Conservation (phyloP, 2,113 vertebrate species). For the Natator depressus region DNA sequence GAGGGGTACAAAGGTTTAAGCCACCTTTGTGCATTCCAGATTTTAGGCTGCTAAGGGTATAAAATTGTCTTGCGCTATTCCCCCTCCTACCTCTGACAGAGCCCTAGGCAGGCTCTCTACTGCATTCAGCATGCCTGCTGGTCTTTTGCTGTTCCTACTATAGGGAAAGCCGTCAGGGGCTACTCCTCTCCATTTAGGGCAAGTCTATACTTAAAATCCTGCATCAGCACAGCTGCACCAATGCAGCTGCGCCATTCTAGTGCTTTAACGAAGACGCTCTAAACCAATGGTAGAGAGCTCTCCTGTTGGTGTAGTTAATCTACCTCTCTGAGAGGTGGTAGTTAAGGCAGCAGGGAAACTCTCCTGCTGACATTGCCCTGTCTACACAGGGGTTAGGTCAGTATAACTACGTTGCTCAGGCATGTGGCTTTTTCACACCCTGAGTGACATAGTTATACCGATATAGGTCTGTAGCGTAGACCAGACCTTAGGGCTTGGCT, state of each 20-base stretch:
- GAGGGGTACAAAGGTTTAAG: neutral
- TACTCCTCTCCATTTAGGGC: neutral
- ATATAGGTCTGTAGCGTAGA: neutral
- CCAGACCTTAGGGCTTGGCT: neutral
- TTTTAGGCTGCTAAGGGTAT: neutral
- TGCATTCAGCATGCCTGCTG: neutral
- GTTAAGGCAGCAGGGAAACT: neutral
- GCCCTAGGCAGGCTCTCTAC: neutral
- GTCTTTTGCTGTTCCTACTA: neutral
- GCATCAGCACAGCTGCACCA: neutral
- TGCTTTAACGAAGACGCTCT: neutral
- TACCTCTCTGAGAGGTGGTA: neutral
- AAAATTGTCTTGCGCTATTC: neutral
- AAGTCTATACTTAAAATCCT: neutral
- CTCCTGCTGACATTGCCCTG: fast-evolving
- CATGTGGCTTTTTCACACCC: neutral
- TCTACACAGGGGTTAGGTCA: neutral
- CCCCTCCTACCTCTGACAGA: neutral
- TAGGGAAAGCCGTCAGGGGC: neutral
- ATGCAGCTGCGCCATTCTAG: neutral
- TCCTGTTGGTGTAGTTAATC: neutral
- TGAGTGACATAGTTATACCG: neutral
- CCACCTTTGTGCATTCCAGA: neutral
- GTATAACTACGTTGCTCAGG: no score
- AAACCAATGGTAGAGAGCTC: neutral